phyloP scores from a whole-genome alignment of 2,797 vertebrate species.

The Myotis pilosus region DNA sequence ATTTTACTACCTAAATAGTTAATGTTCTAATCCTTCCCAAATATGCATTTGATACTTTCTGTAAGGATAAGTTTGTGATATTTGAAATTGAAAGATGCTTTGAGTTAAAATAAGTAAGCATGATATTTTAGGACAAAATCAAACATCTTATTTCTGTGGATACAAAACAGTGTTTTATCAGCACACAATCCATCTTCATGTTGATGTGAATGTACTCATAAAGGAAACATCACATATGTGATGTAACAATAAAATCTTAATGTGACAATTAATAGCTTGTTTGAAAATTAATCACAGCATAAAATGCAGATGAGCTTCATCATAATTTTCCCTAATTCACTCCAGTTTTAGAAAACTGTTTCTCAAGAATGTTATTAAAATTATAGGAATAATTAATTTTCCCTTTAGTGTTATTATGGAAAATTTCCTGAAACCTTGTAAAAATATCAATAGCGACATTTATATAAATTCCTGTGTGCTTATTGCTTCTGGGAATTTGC shows the following conservation, averaged over 20 bases:
- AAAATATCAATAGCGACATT: not conserved
- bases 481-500: not conserved
- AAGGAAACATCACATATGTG: not conserved
- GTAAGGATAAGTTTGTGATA: not conserved
- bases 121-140: not conserved
- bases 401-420: not conserved
- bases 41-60: not conserved
- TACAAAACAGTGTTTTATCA: not conserved
- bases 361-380: not conserved
- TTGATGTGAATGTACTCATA: fast-evolving
- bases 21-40: not conserved
- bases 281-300: not conserved
- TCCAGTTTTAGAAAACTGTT: not conserved
- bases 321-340: not conserved
- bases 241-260: not conserved
- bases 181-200: not conserved
- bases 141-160: not conserved
- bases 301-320: not conserved
- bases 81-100: not conserved
- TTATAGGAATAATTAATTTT: not conserved
- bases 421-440: not conserved
- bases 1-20: not conserved
- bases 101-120: not conserved
- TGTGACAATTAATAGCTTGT: not conserved
- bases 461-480: not conserved